phyloP scores from a whole-genome alignment of 2,888 invertebrate species.

The Ferdinandea cuprea region DNA sequence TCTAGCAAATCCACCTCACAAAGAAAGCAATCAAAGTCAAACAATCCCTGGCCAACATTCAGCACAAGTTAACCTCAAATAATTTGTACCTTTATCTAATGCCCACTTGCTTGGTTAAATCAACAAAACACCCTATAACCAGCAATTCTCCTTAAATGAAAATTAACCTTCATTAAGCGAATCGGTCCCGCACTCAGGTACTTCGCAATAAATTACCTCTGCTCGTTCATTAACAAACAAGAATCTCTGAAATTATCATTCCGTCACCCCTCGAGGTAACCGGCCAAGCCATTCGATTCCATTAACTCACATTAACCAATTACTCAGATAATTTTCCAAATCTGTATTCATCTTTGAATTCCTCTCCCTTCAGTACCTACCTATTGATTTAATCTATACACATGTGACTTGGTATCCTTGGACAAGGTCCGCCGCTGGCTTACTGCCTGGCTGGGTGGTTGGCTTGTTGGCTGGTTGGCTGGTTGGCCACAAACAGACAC shows the following conservation, averaged over 20 bases:
- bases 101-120: too few species aligned
- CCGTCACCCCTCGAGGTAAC: conserved; percentile 11
- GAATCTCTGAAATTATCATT: conserved; percentile 36
- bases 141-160: not conserved
- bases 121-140: too few species aligned
- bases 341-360: conserved; percentile 68
- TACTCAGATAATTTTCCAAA: conserved; percentile 71
- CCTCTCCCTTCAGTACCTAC: conserved; percentile 18
- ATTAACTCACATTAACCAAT: conserved; percentile 74
- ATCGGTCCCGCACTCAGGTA: not conserved
- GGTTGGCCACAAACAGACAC: not conserved
- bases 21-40: too few species aligned
- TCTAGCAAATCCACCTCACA: too few species aligned
- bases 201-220: conserved; percentile 17
- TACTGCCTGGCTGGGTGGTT: too few species aligned
- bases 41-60: too few species aligned
- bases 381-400: conserved; percentile 61
- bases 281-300: conserved; percentile 53
- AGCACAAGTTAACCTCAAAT: too few species aligned
- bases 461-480: too few species aligned
- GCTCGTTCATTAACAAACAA: conserved; percentile 32
- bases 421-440: conserved; percentile 3
- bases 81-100: too few species aligned
- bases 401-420: conserved; percentile 44
- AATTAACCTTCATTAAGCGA: conserved; percentile 23